A percentile compares a stretch with the other conserved stretches of the same genome.
Conservation (phyloP, 2,113 vertebrate genomes). For the Marmota monax region DNA sequence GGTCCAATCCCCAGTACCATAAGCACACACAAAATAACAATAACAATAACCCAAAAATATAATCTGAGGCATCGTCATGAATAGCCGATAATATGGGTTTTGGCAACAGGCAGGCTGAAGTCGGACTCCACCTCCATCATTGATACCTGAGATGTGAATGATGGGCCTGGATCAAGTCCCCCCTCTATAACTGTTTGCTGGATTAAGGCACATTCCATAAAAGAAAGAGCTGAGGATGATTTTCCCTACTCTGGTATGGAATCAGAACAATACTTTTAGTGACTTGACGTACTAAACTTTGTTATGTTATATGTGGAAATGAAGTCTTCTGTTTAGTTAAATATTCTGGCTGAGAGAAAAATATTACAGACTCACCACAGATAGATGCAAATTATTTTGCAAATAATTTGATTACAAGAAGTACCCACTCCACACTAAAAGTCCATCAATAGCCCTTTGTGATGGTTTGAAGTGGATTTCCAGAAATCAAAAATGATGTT, state of each 20-base stretch:
- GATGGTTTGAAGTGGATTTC: constrained; percentile 24
- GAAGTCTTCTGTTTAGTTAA: neutral
- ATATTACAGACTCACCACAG: neutral
- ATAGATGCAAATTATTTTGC: neutral
- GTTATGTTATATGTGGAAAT: neutral
- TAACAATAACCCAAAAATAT: neutral
- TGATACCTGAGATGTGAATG: neutral
- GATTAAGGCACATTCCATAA: neutral
- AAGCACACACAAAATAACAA: too few species aligned
- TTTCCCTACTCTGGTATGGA: neutral
- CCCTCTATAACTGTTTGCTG: neutral
- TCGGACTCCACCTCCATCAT: neutral
- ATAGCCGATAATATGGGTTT: neutral
- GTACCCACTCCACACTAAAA: neutral
- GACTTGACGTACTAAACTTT: neutral
- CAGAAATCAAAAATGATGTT: constrained; percentile 6
- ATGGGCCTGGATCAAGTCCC: neutral
- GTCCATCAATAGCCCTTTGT: neutral
- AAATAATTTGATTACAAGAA: constrained; percentile 14
- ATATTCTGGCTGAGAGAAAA: constrained; percentile 17
- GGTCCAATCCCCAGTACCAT: too few species aligned
- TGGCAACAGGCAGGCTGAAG: neutral
- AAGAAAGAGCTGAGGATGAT: neutral
- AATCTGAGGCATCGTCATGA: neutral
- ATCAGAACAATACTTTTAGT: neutral